Conservation (phyloP, 1,140 invertebrate genomes). For the Cherax quadricarinatus region DNA sequence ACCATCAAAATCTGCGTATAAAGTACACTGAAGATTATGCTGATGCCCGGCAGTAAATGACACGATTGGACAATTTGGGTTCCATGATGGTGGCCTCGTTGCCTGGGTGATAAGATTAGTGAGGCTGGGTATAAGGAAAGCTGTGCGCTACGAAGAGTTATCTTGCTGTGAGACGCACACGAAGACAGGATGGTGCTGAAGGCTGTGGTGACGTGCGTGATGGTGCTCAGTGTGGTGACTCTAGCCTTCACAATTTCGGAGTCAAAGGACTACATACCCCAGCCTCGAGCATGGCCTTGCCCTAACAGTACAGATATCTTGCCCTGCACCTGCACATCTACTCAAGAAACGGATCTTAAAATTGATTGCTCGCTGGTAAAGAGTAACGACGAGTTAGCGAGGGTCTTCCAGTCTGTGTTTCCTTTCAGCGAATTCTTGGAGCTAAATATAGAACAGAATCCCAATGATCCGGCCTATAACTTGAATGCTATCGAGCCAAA, state of each 20-base stretch:
- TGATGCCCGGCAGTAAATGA: too few species aligned
- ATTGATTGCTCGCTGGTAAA: neutral
- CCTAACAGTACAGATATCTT: neutral
- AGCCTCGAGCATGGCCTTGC: neutral
- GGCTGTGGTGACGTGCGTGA: neutral
- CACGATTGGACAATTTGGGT: too few species aligned
- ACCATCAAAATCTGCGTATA: too few species aligned
- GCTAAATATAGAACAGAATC: conserved; percentile 3
- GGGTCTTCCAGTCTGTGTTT: neutral
- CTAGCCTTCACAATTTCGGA: neutral
- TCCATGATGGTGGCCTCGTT: too few species aligned
- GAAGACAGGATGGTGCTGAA: neutral
- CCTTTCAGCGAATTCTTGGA: conserved; percentile 20
- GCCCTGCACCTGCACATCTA: neutral
- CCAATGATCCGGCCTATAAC: neutral
- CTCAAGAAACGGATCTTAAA: neutral
- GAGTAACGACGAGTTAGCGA: neutral
- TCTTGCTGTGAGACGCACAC: neutral
- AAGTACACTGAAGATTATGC: too few species aligned
- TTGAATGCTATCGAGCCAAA: neutral
- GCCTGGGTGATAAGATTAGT: too few species aligned
- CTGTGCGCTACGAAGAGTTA: neutral
- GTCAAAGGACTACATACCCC: neutral
- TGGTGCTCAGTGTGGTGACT: neutral
- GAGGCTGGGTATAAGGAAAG: too few species aligned